Conservation (phyloP, 2,113 vertebrate genomes). For the Melanerpes formicivorus region DNA sequence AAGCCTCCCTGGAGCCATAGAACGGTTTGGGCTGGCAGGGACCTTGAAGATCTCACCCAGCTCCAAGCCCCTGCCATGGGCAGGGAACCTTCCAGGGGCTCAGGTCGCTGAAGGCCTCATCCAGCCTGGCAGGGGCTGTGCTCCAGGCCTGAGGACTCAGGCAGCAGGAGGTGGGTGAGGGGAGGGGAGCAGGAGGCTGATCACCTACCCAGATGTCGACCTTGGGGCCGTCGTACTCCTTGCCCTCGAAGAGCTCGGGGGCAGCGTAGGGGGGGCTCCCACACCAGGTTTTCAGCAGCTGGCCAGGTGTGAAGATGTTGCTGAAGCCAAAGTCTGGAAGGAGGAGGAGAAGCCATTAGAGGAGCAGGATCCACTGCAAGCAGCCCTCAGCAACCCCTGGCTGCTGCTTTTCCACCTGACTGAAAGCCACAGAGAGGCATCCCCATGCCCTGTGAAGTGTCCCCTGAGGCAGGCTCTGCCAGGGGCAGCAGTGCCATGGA, state of each 20-base stretch:
- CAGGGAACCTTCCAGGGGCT: too few species aligned
- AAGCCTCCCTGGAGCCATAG: not conserved
- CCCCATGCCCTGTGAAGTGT: not conserved
- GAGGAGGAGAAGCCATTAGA: not conserved
- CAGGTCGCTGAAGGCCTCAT: too few species aligned
- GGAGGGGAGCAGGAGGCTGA: not conserved
- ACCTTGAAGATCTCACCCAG: too few species aligned
- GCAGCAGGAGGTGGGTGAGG: not conserved
- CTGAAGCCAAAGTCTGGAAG: slow-evolving; percentile 95
- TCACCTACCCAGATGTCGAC: slow-evolving; percentile 95
- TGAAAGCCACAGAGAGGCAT: not conserved
- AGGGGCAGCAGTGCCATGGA: not conserved
- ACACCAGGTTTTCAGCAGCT: slow-evolving; percentile 98
- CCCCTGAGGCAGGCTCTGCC: not conserved
- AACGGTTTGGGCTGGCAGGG: too few species aligned
- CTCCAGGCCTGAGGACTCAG: not conserved
- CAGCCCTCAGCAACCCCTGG: too few species aligned
- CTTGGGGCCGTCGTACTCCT: slow-evolving; percentile 98
- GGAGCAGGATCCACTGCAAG: not conserved
- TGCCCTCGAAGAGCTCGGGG: slow-evolving; percentile 96
- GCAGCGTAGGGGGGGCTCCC: slow-evolving; percentile 97
- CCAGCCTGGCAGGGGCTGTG: not conserved
- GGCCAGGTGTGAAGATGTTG: slow-evolving; percentile 94
- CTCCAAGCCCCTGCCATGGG: too few species aligned
- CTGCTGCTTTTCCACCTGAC: not conserved